Conservation (phyloP, 2,113 vertebrate genomes). For the Gymnarchus niloticus region DNA sequence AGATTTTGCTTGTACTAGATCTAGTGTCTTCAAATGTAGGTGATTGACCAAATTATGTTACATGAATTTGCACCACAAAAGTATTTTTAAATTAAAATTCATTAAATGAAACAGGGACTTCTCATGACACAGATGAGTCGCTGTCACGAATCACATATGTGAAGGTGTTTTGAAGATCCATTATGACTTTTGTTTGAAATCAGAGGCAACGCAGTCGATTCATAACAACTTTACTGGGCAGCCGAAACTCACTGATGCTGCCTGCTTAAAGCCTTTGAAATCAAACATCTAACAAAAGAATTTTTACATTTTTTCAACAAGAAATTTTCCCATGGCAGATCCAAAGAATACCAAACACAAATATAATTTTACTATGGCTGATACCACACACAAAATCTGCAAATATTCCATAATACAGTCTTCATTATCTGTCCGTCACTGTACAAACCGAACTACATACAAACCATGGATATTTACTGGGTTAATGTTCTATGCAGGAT, state of each 20-base stretch:
- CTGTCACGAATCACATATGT: not conserved
- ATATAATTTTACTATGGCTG: not conserved
- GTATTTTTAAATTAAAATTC: no score
- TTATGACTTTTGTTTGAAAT: not conserved
- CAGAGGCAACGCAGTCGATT: constrained; percentile 11
- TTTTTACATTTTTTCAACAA: constrained; percentile 26
- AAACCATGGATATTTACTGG: not conserved
- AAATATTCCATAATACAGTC: not conserved
- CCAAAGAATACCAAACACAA: not conserved
- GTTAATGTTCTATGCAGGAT: not conserved
- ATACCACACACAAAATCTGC: not conserved
- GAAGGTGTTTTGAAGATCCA: not conserved
- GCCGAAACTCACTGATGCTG: constrained; percentile 22
- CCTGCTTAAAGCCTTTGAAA: constrained; percentile 27
- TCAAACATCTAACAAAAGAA: constrained; percentile 33
- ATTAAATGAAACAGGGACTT: no score
- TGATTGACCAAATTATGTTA: no score
- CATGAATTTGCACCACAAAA: no score
- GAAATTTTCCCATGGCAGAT: constrained; percentile 24
- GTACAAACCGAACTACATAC: not conserved
- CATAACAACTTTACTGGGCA: constrained; percentile 12
- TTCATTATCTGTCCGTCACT: not conserved
- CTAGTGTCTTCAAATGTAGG: no score
- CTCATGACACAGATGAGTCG: not conserved
- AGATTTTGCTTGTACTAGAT: no score